These are phyloP conservation scores for Platerodrilus igneus DNA, from an alignment of 2,888 invertebrate genomes.

Conservation along the genomic window DNA sequence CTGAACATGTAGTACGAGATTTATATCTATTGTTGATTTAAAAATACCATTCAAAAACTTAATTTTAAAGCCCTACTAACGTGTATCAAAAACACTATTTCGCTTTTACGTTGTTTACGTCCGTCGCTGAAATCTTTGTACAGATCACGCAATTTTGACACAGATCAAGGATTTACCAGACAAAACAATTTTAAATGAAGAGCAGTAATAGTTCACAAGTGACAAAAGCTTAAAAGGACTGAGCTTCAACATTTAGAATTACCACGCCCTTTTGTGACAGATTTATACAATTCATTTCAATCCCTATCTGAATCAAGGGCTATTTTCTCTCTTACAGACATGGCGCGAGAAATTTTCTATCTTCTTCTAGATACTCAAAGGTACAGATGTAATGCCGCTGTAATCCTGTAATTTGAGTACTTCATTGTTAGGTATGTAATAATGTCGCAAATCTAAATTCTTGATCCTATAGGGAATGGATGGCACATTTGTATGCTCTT, in stretches of 20 bases:
- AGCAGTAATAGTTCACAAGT: too few species aligned
- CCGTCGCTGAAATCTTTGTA: too few species aligned
- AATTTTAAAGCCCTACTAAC: too few species aligned
- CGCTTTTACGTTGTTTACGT: too few species aligned
- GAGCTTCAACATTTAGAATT: conserved; percentile 18
- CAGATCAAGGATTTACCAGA: too few species aligned
- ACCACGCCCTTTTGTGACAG: conserved; percentile 30
- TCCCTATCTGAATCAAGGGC: conserved; percentile 13
- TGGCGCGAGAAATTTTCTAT: neutral
- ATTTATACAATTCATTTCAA: conserved; percentile 29
- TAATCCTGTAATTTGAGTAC: conserved; percentile 44
- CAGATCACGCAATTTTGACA: too few species aligned
- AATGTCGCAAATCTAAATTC: conserved; percentile 43
- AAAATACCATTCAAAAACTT: too few species aligned
- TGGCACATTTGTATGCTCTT: conserved; percentile 38
- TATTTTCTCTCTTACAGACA: conserved; percentile 5
- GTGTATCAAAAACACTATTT: too few species aligned
- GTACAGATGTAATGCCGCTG: conserved; percentile 26
- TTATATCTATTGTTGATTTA: too few species aligned
- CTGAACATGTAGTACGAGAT: too few species aligned
- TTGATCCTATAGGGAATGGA: conserved; percentile 28
- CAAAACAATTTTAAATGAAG: too few species aligned
- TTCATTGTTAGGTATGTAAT: conserved; percentile 40
- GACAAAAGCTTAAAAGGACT: conserved; percentile 9
- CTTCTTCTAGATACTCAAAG: conserved; percentile 9